Base-by-base conservation (phyloP, 2,113 vertebrate species). In the Potamarius usumacintae region DNA sequence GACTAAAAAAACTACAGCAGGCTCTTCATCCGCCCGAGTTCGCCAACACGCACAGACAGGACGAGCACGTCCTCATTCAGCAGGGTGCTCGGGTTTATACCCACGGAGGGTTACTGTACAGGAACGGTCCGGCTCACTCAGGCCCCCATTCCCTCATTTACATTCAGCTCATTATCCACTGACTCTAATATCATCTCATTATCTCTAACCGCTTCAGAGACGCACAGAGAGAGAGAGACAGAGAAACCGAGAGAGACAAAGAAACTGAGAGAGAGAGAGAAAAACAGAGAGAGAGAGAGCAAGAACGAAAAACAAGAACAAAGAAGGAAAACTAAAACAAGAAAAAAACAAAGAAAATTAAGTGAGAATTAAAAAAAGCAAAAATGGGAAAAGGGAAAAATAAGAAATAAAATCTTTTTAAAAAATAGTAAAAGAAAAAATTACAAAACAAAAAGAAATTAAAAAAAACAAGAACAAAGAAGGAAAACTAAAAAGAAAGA, bases 201-300 rank as follows among this genome's bases (percentile, higher is more conserved):
- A 3, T 42, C 42, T 42, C 42, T 4, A 4, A 3, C 42, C 42
- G 42, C 42, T 42, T 42, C 42, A 42, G 42, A 42, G 42, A 42
- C 3, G 4, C 42, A 42, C 42, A 42, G 4, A 42, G 42, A 42
- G 2, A 42, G 42, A 42, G 42, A 42, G 3, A 42, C 42, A 42
- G 4, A 42, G 42, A 42, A 4, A 3, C 34, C 4, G 42, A 42
- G 42, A 42, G 4, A 42, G 42, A 11, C 8, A 67, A 27, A 11
- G 22, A 63, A 9, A 63, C 0, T 9, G 7, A 63, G 20, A 63
- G 5, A 63, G 60, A 22, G 20, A 63, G 1, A 27, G 0, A 67
- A 1, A n/a, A 0, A 67, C 0, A 67, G 2, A 3, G 34, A 42
- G 30, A 34, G 34, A 34, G 34, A 34, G 34, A 2, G 34, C 0